Evolutionary conservation across 1,140 invertebrate species (phyloP), one percentile per base, ranked within the genome.

Genomic region (Stegodyphus mimosarum): DNA sequence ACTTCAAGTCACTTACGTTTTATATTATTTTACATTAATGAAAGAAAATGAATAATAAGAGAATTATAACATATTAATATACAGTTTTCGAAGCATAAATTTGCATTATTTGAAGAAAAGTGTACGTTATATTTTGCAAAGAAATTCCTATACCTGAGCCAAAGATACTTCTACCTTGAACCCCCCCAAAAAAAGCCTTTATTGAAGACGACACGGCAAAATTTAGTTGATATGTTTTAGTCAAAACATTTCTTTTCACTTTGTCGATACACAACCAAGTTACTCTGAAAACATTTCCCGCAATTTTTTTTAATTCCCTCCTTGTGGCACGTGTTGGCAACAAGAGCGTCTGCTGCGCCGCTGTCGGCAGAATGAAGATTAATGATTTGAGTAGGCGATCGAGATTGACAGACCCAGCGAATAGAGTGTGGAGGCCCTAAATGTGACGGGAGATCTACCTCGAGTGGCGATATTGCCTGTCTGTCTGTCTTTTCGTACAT

Each of bases 281-380:
- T 15, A 52, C 15, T 10, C 7, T n/a, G 70, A 72, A 72, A 72
- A 72, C 70, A 52, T 72, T 72, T 17, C 15, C 7, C 18, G 9
- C 10, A 18, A 18, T 15, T 72, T 52, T 49, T 72, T 50, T 52
- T 51, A 71, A 48, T 49, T 33, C 49, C 7, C 9, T 48, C 9
- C 69, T 71, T 33, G 69, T 50, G 55, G 50, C 72, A 53, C 49
- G 72, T 75, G 51, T 48, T 75, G 51, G 13, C 18, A 75, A 75
- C 72, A 60, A 52, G 33, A 33, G 33, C 33, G 33, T 33, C 33
- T 52, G 50, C 15, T n/a, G 74, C 49, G 48, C 63, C 60, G 51
- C 74, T 83, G 79, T 83, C 79, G 64, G 52, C 79, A 18, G 60
- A 83, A 83, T 73, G 79, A 83, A 83, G 79, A 83, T 83, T 83